These are phyloP conservation scores for Epinephelus malabaricus DNA, from an alignment of 2,797 vertebrate species.

Conservation along the genomic window DNA sequence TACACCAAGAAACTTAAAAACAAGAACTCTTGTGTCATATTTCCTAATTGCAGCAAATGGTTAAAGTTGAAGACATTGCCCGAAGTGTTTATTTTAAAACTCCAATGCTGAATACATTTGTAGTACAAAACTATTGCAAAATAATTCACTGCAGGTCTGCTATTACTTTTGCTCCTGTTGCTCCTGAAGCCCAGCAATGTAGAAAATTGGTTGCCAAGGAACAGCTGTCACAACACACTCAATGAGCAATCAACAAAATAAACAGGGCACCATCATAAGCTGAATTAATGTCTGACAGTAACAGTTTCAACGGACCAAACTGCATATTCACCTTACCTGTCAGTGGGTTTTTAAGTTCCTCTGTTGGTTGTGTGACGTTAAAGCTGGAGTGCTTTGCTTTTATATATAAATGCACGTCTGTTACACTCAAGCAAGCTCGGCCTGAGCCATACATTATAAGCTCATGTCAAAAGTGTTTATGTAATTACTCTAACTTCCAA, in stretches of 20 bases:
- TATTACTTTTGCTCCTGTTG: background rate
- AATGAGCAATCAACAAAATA: constrained; percentile 14
- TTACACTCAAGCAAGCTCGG: too few relatives aligned
- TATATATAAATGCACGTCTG: too few relatives aligned
- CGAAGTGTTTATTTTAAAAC: background rate
- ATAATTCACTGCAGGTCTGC: background rate
- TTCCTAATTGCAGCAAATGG: background rate
- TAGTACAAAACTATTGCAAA: background rate
- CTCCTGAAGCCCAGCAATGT: background rate
- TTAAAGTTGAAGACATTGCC: background rate
- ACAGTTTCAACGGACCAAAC: constrained; percentile 4
- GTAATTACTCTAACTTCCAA: too few relatives aligned
- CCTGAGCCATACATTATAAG: too few relatives aligned
- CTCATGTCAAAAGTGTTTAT: too few relatives aligned
- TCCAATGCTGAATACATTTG: background rate
- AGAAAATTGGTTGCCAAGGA: constrained; percentile 24
- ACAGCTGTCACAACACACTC: constrained; percentile 21
- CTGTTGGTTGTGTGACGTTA: too few relatives aligned
- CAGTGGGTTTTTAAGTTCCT: constrained; percentile 2
- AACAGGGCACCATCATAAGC: constrained; percentile 4
- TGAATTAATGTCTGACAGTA: background rate
- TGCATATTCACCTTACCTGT: background rate
- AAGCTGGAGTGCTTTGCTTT: too few relatives aligned
- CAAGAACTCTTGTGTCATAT: background rate
- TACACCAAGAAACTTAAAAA: background rate